A percentile compares a stretch with the other conserved stretches of the same genome.
phyloP scores from a whole-genome alignment of 2,113 vertebrate genomes.

The Meriones unguiculatus region DNA sequence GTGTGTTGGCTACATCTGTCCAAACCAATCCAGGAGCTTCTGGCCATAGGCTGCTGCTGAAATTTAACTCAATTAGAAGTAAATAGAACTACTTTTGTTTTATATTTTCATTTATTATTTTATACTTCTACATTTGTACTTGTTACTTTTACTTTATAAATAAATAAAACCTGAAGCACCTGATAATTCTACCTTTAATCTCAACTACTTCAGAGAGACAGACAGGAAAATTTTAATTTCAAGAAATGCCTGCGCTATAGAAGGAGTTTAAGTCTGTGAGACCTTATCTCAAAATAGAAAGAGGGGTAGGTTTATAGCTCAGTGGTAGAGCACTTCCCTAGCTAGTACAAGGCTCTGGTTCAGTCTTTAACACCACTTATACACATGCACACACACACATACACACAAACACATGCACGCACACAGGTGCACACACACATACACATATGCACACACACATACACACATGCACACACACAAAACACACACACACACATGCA shows the following conservation, averaged over 20 bases:
- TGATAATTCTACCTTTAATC: not conserved
- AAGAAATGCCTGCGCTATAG: not conserved
- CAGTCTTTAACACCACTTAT: not conserved
- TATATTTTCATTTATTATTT: not conserved
- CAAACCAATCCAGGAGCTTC: accelerated
- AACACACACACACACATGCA: not conserved
- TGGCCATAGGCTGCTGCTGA: not conserved
- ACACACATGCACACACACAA: not conserved
- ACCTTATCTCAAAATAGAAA: not conserved
- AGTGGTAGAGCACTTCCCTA: not conserved
- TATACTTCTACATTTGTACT: not conserved
- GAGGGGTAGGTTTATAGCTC: not conserved
- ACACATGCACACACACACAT: not conserved
- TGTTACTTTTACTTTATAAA: not conserved
- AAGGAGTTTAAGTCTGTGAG: not conserved
- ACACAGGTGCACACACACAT: not conserved
- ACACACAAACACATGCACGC: not conserved
- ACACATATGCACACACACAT: not conserved
- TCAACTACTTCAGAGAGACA: not conserved
- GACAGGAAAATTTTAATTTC: not conserved
- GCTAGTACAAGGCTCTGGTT: not conserved
- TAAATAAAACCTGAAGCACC: not conserved
- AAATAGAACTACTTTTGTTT: not conserved
- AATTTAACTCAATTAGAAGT: not conserved
- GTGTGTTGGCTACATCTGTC: too few relatives aligned